Conservation (phyloP, 2,888 invertebrate species). For the Drosophila bunnanda region DNA sequence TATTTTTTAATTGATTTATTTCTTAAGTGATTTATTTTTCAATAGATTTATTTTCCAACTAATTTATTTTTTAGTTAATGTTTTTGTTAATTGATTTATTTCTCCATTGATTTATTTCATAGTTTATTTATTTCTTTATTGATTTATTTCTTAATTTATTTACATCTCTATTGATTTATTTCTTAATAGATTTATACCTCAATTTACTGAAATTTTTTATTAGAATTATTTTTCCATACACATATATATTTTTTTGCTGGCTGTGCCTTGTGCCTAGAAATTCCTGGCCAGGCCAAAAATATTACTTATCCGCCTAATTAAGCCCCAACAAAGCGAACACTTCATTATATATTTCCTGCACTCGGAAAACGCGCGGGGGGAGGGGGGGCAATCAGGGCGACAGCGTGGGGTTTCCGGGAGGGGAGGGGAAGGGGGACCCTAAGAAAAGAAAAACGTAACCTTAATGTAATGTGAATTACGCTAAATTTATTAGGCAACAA, state of each 20-base stretch:
- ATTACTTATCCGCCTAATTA: conserved; percentile 81
- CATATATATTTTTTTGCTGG: neutral
- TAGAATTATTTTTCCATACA: too few species aligned
- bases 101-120: too few species aligned
- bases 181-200: too few species aligned
- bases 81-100: too few species aligned
- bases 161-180: too few species aligned
- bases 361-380: conserved; percentile 52
- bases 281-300: conserved; percentile 54
- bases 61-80: too few species aligned
- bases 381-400: conserved; percentile 23
- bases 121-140: too few species aligned
- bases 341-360: conserved; percentile 77
- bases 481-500: conserved; percentile 77
- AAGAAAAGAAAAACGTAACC: conserved; percentile 60
- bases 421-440: too few species aligned
- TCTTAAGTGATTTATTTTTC: too few species aligned
- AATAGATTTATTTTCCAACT: too few species aligned
- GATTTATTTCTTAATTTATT: too few species aligned
- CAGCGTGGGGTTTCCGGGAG: conserved; percentile 17
- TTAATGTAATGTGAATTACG: conserved; percentile 74
- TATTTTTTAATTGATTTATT: neutral
- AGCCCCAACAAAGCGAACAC: conserved; percentile 78
- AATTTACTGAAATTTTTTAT: too few species aligned
- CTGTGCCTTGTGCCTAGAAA: neutral